These are phyloP conservation scores for Temnothorax nylanderi DNA, from an alignment of 1,140 invertebrate species.

Conservation along the genomic window DNA sequence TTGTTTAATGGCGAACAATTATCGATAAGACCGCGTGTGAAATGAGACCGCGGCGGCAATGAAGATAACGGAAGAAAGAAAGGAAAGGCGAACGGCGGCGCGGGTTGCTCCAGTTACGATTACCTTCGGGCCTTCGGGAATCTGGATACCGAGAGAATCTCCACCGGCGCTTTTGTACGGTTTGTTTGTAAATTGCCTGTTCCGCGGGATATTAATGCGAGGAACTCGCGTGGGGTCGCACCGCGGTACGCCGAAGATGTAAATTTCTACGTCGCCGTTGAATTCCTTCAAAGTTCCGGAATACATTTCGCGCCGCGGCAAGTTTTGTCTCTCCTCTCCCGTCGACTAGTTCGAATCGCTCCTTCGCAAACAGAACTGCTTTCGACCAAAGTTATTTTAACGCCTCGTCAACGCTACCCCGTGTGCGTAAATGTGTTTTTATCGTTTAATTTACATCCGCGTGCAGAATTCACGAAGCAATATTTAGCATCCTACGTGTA, in stretches of 20 bases:
- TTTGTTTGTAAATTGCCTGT: constrained; percentile 5
- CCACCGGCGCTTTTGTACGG: background rate
- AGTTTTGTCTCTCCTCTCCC: constrained; percentile 8
- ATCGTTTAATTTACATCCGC: background rate
- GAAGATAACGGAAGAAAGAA: constrained; percentile 33
- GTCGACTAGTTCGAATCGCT: background rate
- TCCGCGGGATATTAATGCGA: constrained; percentile 34
- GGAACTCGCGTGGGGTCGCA: background rate
- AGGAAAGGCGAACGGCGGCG: background rate
- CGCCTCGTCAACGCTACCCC: background rate
- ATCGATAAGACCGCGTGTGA: constrained; percentile 33
- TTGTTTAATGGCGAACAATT: constrained; percentile 48
- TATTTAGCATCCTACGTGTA: constrained; percentile 4
- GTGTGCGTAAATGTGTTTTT: background rate
- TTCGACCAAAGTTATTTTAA: background rate
- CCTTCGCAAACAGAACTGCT: constrained; percentile 16
- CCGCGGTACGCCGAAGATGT: background rate
- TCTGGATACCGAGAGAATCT: constrained; percentile 15
- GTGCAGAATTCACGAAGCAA: background rate
- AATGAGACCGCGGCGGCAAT: constrained; percentile 10
- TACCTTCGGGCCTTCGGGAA: background rate
- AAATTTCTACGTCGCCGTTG: constrained; percentile 41
- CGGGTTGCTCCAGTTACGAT: background rate
- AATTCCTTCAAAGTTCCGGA: constrained; percentile 43
- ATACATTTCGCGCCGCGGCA: constrained; percentile 18